A percentile compares a stretch with the other conserved stretches of the same genome.
These are phyloP conservation scores for Dinocampus coccinellae DNA, from an alignment of 2,888 invertebrate genomes.

Conservation along the genomic window DNA sequence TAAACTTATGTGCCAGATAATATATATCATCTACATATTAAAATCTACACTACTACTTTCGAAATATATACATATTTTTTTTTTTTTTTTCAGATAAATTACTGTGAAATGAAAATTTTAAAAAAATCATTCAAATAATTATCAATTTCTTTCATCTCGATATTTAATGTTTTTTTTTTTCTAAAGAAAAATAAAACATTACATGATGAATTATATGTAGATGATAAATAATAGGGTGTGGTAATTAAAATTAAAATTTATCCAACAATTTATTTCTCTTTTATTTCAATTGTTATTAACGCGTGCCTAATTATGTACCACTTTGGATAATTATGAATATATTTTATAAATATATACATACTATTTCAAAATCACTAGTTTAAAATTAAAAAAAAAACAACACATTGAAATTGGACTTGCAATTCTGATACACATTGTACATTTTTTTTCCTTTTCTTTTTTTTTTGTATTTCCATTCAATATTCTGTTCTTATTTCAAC, in stretches of 20 bases:
- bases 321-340: no score
- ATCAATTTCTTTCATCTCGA: neutral
- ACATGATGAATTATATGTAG: neutral
- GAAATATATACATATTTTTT: neutral
- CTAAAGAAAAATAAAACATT: no score
- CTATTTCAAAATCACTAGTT: no score
- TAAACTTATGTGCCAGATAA: neutral
- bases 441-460: neutral
- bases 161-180: neutral
- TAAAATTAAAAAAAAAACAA: conserved; percentile 18
- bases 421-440: conserved; percentile 4
- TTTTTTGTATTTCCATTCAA: conserved; percentile 8
- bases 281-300: neutral
- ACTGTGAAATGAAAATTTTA: neutral
- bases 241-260: neutral
- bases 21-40: neutral
- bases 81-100: neutral
- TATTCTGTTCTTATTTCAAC: no score
- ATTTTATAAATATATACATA: no score
- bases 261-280: neutral
- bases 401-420: conserved; percentile 22
- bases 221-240: neutral
- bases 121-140: no score
- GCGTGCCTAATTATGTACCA: neutral
- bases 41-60: neutral